Percentiles rank a stretch among this genome's conserved stretches.
Evolutionary conservation across 2,888 invertebrate genomes (phyloP).

Genomic region (Campoplex capitator): DNA sequence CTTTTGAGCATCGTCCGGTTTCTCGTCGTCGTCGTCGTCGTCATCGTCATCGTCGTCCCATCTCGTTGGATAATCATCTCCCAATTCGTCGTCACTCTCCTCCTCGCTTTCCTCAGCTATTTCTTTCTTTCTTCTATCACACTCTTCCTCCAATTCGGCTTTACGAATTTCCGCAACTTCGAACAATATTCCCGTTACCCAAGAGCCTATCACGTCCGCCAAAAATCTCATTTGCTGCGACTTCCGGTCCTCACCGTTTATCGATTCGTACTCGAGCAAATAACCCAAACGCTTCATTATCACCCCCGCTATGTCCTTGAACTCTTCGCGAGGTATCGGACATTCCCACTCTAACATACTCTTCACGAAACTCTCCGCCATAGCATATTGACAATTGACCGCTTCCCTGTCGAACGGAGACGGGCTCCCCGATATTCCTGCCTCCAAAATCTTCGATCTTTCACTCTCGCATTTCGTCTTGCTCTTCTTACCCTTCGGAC

Average conservation of each 20-base stretch:
- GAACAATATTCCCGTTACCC: slow-evolving; percentile 79
- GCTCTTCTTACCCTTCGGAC: slow-evolving; percentile 14
- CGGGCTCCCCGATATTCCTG: background rate
- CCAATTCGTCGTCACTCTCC: slow-evolving; percentile 67
- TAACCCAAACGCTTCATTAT: slow-evolving; percentile 74
- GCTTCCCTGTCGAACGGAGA: slow-evolving; percentile 74
- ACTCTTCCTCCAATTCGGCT: slow-evolving; percentile 72
- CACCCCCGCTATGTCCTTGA: slow-evolving; percentile 78
- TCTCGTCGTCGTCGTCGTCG: slow-evolving; percentile 20
- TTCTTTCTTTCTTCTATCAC: slow-evolving; percentile 68
- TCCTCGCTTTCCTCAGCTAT: slow-evolving; percentile 68
- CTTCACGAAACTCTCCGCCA: slow-evolving; percentile 80
- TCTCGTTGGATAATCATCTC: slow-evolving; percentile 52
- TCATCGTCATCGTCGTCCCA: slow-evolving; percentile 32
- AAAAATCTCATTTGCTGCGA: slow-evolving; percentile 80
- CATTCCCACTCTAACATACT: slow-evolving; percentile 78
- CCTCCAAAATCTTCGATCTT: background rate
- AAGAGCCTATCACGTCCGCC: slow-evolving; percentile 79
- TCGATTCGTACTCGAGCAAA: slow-evolving; percentile 73
- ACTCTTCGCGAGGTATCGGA: slow-evolving; percentile 75
- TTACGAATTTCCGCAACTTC: slow-evolving; percentile 76
- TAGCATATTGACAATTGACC: slow-evolving; percentile 77
- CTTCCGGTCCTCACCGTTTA: slow-evolving; percentile 75
- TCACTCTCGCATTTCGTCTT: background rate
- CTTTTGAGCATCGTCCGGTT: slow-evolving; percentile 29